phyloP scores from a whole-genome alignment of 1,140 invertebrate species.

The Lepidurus couesii region DNA sequence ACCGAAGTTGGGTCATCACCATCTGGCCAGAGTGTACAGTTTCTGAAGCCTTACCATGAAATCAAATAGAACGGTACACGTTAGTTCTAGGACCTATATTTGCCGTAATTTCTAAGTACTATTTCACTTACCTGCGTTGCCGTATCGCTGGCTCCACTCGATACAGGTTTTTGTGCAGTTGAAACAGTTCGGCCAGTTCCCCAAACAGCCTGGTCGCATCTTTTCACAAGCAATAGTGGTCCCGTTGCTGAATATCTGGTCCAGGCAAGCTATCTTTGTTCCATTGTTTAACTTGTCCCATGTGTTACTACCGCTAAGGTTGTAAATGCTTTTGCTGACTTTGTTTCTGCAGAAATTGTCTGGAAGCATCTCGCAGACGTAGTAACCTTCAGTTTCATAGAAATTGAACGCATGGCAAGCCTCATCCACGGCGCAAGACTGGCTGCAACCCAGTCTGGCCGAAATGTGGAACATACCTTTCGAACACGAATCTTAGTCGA shows the following conservation, averaged over 20 bases:
- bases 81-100: background rate
- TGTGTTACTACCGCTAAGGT: background rate
- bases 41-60: background rate
- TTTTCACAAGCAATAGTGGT: background rate
- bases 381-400: background rate
- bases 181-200: background rate
- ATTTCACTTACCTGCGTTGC: background rate
- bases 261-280: background rate
- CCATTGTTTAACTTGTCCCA: background rate
- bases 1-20: background rate
- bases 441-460: background rate
- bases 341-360: background rate
- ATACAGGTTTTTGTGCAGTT: background rate
- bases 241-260: background rate
- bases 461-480: background rate
- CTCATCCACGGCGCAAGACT: background rate
- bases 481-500: background rate
- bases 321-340: background rate
- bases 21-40: background rate
- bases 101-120: background rate
- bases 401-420: slow-evolving; percentile 1
- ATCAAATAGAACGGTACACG: background rate
- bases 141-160: background rate
- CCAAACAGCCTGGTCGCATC: background rate
- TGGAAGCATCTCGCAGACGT: background rate